These are phyloP conservation scores for Pyrocoelia pectoralis DNA, from an alignment of 2,888 invertebrate species.

Conservation along the genomic window DNA sequence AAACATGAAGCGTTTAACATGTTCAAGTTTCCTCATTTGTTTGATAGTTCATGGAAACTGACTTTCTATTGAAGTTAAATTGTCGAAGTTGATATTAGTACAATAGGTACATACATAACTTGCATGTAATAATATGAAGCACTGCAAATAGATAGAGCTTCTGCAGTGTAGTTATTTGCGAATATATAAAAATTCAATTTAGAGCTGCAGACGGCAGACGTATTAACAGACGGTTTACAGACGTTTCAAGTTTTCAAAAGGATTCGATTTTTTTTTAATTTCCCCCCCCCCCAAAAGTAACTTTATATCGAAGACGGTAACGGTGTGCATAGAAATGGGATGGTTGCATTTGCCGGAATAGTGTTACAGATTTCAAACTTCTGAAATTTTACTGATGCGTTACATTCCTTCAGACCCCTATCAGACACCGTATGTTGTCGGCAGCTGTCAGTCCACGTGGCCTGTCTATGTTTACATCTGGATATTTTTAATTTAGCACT, in stretches of 20 bases:
- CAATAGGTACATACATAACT: constrained; percentile 6
- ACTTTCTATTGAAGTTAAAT: constrained; percentile 23
- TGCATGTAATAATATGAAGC: constrained; percentile 18
- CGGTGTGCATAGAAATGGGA: neutral
- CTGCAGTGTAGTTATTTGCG: constrained; percentile 18
- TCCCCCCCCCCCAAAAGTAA: neutral
- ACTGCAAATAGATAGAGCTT: constrained; percentile 27
- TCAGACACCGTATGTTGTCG: constrained; percentile 34
- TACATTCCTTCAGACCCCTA: constrained; percentile 37
- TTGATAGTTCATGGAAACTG: constrained; percentile 26
- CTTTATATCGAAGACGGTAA: neutral
- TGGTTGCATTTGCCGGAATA: constrained; percentile 18
- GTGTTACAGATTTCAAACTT: neutral
- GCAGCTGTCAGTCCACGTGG: constrained; percentile 36
- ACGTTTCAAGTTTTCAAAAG: constrained; percentile 11
- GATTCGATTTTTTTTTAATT: constrained; percentile 8
- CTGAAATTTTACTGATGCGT: constrained; percentile 25
- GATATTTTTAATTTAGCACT: constrained; percentile 34
- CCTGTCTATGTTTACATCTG: constrained; percentile 33
- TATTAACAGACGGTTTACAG: constrained; percentile 22
- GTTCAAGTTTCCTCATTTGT: constrained; percentile 19
- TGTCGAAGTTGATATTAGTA: constrained; percentile 20
- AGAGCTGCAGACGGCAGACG: constrained; percentile 27
- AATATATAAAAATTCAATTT: constrained; percentile 16
- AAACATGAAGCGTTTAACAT: constrained; percentile 20